Evolutionary conservation across 2,888 invertebrate genomes (phyloP), one percentile per base, ranked within the genome.

Genomic region (Rhagium mordax): DNA sequence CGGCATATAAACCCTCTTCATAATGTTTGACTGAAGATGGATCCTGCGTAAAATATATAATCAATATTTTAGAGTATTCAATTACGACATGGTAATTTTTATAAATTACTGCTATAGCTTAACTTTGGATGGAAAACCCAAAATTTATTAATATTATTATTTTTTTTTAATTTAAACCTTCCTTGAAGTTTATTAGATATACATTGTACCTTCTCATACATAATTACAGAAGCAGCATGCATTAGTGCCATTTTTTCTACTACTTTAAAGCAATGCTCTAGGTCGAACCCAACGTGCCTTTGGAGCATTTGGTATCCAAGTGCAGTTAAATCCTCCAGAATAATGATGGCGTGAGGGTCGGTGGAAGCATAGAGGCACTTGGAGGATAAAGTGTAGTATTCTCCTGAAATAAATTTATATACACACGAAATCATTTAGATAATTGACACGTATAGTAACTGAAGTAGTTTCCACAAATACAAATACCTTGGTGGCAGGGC

Each of bases 271-370:
- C 88, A 88, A 81, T 91, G 91, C 13, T 87, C 85, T 79, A 90
- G 86, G 82, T 92, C 90, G 27, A 91, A 86, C n/a, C 91, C 91
- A 68, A 82, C 81, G 75, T 89, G 88, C 53, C 91, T 87, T 76
- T 89, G 88, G 20, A 89, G 89, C 87, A 91, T 88, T 73, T 89
- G 87, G 78, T 88, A 91, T 33, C 91, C 91, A 62, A 88, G 84
- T 61, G 88, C 87, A n/a, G 89, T 88, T 49, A 92, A 85, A 81
- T 92, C 92, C 79, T 92, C 91, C 48, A 92, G 83, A 1, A 92
- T 83, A 47, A 90, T 81, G 7, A 88, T 77, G 18, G 83, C 66
- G 5, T 87, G 87, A 48, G 87, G 82, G 27, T 83, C 81, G n/a
- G 77, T 70, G 55, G 86, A 84, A 8, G 85, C 79, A 76, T 86